Percentiles rank a stretch among this genome's conserved stretches.
Conservation (phyloP, 1,140 invertebrate genomes). For the Drosophila asahinai region DNA sequence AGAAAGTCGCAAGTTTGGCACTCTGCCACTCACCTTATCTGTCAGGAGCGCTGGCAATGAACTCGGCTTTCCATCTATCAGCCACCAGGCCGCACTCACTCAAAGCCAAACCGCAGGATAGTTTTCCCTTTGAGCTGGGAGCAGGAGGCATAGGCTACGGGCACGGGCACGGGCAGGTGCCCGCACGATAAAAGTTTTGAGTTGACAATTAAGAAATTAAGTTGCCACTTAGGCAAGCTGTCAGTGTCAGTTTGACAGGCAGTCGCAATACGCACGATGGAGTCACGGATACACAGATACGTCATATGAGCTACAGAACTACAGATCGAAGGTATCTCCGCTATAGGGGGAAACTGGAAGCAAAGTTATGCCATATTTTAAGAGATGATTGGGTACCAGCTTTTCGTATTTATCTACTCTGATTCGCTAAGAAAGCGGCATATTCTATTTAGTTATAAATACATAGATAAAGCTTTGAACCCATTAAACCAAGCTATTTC, state of each 20-base stretch:
- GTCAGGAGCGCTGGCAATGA: slow-evolving; percentile 46
- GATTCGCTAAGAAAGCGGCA: too few relatives aligned
- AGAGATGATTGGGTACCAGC: too few relatives aligned
- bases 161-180: slow-evolving; percentile 46
- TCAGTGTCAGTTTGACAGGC: slow-evolving; percentile 84
- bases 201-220: slow-evolving; percentile 85
- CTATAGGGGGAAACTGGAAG: not conserved
- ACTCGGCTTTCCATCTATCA: slow-evolving; percentile 44
- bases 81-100: slow-evolving; percentile 9
- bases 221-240: slow-evolving; percentile 84
- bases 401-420: too few relatives aligned
- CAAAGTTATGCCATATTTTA: too few relatives aligned
- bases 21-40: slow-evolving; percentile 28
- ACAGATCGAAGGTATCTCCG: not conserved
- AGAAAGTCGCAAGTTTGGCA: slow-evolving; percentile 31
- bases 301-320: not conserved
- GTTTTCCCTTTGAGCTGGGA: slow-evolving; percentile 35
- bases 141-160: slow-evolving; percentile 36
- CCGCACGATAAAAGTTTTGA: slow-evolving; percentile 74
- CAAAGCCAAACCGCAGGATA: slow-evolving; percentile 66
- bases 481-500: too few relatives aligned
- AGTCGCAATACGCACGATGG: slow-evolving; percentile 57
- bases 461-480: too few relatives aligned
- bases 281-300: slow-evolving; percentile 14
- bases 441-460: too few relatives aligned